Evolutionary conservation across 2,797 vertebrate genomes (phyloP).

Genomic region (Muraenolepis orangiensis): DNA sequence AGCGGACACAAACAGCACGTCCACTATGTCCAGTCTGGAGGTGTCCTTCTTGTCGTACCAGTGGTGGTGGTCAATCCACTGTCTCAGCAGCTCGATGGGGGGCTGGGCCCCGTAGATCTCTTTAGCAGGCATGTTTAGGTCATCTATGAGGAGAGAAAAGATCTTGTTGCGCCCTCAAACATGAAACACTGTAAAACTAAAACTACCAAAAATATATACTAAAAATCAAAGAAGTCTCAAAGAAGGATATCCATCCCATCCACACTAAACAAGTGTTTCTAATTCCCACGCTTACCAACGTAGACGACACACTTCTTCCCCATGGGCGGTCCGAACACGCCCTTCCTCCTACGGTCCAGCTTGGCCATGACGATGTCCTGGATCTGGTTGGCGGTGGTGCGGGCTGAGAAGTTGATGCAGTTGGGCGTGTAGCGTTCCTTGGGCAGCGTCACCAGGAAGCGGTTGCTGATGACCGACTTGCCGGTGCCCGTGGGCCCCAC

Average conservation of each 20-base stretch:
- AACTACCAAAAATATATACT: too few species aligned
- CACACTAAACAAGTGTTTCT: background rate
- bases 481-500: slow-evolving; percentile 93
- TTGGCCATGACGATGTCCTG: slow-evolving; percentile 94
- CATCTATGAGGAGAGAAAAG: slow-evolving; percentile 70
- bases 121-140: slow-evolving; percentile 95
- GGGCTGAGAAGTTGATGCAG: slow-evolving; percentile 90
- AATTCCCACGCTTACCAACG: slow-evolving; percentile 80
- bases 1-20: slow-evolving; percentile 83
- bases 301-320: slow-evolving; percentile 87
- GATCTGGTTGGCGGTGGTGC: slow-evolving; percentile 88
- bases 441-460: slow-evolving; percentile 83
- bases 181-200: too few species aligned
- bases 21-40: slow-evolving; percentile 76
- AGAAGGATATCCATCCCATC: background rate
- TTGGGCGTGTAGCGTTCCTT: slow-evolving; percentile 82
- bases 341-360: slow-evolving; percentile 85
- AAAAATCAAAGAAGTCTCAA: too few species aligned
- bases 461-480: slow-evolving; percentile 88
- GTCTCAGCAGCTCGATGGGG: slow-evolving; percentile 88
- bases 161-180: background rate
- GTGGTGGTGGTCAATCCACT: slow-evolving; percentile 88
- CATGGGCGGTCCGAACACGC: slow-evolving; percentile 83
- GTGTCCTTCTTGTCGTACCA: slow-evolving; percentile 94
- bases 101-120: slow-evolving; percentile 92